Conservation (phyloP, 2,888 invertebrate species). For the Pantelozetes paolii region DNA sequence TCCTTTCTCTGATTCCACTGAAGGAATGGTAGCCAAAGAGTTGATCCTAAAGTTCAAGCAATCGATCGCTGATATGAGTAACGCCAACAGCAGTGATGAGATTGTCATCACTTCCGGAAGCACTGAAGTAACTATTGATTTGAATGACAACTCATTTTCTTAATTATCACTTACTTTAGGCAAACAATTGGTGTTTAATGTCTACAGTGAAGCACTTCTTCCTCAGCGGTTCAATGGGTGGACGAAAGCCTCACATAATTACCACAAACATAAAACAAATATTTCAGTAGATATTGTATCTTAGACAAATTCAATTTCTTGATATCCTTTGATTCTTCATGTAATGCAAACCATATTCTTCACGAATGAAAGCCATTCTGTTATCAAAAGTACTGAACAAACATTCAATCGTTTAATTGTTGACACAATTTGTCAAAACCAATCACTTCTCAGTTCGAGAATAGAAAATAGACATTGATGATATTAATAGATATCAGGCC, state of each 20-base stretch:
- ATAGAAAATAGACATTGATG: no score
- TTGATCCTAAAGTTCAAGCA: neutral
- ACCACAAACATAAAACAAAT: constrained; percentile 17
- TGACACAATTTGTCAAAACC: no score
- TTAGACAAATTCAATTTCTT: no score
- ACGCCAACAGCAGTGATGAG: neutral
- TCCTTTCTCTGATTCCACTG: neutral
- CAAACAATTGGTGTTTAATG: constrained; percentile 3
- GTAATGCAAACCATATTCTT: no score
- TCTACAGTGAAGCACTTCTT: constrained; percentile 7
- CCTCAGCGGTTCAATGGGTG: neutral
- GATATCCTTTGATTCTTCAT: no score
- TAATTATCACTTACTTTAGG: neutral
- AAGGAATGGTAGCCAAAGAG: neutral
- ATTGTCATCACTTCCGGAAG: neutral
- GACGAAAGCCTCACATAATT: constrained; percentile 10
- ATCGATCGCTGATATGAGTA: neutral
- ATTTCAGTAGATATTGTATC: no score
- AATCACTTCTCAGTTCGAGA: no score
- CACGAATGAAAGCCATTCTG: no score
- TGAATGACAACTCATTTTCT: neutral
- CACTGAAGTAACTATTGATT: neutral
- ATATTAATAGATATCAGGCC: no score
- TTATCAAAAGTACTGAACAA: no score
- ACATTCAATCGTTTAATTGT: no score